Base-by-base conservation (phyloP, 2,888 invertebrate species). In the Nomada ruficornis region DNA sequence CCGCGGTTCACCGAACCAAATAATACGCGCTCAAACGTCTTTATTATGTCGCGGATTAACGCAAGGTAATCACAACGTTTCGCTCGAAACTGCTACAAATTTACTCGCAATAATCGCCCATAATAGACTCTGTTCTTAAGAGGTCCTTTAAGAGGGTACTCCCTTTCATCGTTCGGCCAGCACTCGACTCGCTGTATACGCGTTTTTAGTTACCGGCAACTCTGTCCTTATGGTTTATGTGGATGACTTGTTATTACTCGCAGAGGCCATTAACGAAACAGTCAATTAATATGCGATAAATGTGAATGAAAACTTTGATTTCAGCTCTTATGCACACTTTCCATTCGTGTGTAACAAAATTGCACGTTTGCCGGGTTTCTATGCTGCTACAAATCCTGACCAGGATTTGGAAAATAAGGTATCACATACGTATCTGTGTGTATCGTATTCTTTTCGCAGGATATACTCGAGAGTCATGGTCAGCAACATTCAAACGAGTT, bases 41-140 rank as follows among this genome's bases (percentile, higher is more conserved):
- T 90, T 90, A 92, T 92, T 92, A 92, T 88, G 86, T 89, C 84
- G 80, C 83, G 89, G 86, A 91, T 91, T 89, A 89, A 89, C 84
- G 86, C 77, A 80, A 71, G 89, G 86, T 92, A 91, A 92, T 92
- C 88, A 90, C 83, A 87, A 89, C 86, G 84, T 90, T 89, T 71
- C 80, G 69, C 50, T 63, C 74, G 69, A 63, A 83, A 69, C 74
- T 63, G 60, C 65, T 83, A 78, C 73, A 69, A 70, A 83, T 83
- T 82, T 77, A 71, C 73, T 86, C 57, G 71, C 80, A 82, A 86
- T 87, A 74, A 83, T 85, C 80, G 72, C 36, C 76, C 77, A 15
- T 79, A 68, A 82, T 71, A 62, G 67, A 75, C 74, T 68, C 26
- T 13, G 26, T 7, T 52, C 44, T 65, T 26, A 42, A 23, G 20